These are phyloP conservation scores for Sarcophaga bullata DNA, from an alignment of 1,140 invertebrate genomes.

Conservation along the genomic window DNA sequence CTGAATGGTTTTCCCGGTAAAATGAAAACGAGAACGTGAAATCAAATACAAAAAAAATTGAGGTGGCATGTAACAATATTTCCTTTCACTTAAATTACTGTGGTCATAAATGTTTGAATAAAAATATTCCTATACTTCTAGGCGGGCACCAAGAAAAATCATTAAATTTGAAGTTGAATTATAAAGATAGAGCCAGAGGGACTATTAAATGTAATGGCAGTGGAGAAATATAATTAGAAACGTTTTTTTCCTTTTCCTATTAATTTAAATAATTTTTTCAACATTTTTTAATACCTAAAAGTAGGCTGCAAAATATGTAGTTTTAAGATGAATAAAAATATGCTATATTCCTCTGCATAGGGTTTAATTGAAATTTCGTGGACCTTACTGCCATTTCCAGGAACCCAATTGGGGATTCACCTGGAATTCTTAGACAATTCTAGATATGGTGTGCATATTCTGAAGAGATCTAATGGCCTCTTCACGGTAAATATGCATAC, in stretches of 20 bases:
- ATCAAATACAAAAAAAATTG: background rate
- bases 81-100: background rate
- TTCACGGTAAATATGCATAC: too few species aligned
- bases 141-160: background rate
- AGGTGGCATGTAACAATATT: constrained; percentile 23
- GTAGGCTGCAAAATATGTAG: too few species aligned
- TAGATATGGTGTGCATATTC: too few species aligned
- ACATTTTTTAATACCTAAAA: too few species aligned
- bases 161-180: background rate
- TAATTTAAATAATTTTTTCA: too few species aligned
- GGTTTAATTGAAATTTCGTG: too few species aligned
- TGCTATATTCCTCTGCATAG: too few species aligned
- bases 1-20: background rate
- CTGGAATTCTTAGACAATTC: too few species aligned
- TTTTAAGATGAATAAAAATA: too few species aligned
- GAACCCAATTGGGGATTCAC: too few species aligned
- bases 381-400: too few species aligned
- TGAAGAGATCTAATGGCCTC: too few species aligned
- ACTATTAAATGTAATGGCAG: constrained; percentile 32
- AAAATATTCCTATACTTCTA: background rate
- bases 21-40: background rate
- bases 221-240: background rate
- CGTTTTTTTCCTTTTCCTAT: background rate
- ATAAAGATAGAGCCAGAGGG: constrained; percentile 25
- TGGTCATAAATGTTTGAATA: background rate